Percentiles rank a stretch among this genome's conserved stretches.
Evolutionary conservation across 2,888 invertebrate species (phyloP).

Genomic region (Pollenia angustigena): DNA sequence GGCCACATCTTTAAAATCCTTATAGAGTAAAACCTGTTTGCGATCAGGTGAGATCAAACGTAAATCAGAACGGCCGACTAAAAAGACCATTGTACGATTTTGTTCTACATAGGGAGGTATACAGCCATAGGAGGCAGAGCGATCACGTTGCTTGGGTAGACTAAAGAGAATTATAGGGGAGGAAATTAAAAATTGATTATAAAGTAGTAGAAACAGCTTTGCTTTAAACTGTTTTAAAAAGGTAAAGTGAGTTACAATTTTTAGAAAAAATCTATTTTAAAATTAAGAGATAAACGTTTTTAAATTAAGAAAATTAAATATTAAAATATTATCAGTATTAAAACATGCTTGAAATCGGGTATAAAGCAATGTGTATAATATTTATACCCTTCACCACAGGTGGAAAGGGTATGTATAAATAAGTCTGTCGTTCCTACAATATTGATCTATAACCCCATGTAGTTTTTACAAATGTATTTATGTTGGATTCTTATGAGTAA

Average conservation of each 20-base stretch:
- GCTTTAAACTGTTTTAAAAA: background rate
- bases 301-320: no score
- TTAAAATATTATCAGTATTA: no score
- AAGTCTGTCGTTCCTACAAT: no score
- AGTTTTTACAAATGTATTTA: no score
- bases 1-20: slow-evolving; percentile 94
- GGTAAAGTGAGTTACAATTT: background rate
- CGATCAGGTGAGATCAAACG: slow-evolving; percentile 96
- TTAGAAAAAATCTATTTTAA: no score
- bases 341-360: no score
- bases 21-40: slow-evolving; percentile 94
- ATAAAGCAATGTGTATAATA: no score
- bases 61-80: slow-evolving; percentile 94
- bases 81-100: slow-evolving; percentile 96
- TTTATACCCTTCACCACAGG: no score
- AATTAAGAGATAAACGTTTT: no score
- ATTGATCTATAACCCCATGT: no score
- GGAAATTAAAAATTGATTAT: background rate
- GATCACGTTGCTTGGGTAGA: slow-evolving; percentile 84
- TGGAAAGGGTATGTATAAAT: no score
- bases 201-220: background rate
- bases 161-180: slow-evolving; percentile 74
- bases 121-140: slow-evolving; percentile 87
- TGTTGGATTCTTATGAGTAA: no score
- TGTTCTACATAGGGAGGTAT: slow-evolving; percentile 87